These are phyloP conservation scores for Caenorhabditis sp. DNA, from an alignment of 2,888 invertebrate species.

Conservation along the genomic window DNA sequence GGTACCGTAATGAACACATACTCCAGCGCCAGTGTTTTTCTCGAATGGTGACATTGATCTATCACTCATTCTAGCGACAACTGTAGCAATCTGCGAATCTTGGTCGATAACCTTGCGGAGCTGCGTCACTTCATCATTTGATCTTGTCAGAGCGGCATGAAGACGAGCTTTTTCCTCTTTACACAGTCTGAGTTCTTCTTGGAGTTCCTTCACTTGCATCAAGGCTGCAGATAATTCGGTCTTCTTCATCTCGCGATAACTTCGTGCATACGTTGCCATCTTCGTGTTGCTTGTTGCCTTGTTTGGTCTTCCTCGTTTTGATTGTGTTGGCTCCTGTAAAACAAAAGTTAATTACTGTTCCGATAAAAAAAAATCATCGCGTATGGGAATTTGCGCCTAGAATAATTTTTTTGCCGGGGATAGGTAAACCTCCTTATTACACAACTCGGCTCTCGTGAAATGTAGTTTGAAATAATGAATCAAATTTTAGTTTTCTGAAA, in stretches of 20 bases:
- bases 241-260: conserved; percentile 60
- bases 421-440: too few relatives aligned
- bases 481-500: too few relatives aligned
- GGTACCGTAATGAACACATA: conserved; percentile 33
- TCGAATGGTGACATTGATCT: not conserved
- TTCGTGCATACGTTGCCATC: conserved; percentile 58
- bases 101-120: conserved; percentile 33
- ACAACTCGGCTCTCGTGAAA: too few relatives aligned
- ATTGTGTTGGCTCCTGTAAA: conserved; percentile 1
- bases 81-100: conserved; percentile 40
- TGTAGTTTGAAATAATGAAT: too few relatives aligned
- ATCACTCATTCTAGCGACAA: conserved; percentile 35
- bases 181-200: conserved; percentile 27
- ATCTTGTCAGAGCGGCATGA: conserved; percentile 15
- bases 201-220: conserved; percentile 29
- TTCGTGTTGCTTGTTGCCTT: conserved; percentile 49
- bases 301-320: conserved; percentile 49
- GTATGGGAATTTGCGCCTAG: not conserved
- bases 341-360: not conserved
- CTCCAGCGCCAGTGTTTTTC: conserved; percentile 5
- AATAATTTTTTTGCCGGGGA: too few relatives aligned
- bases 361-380: not conserved
- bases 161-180: conserved; percentile 24
- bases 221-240: conserved; percentile 26
- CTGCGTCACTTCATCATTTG: conserved; percentile 19